Base-by-base conservation (phyloP, 2,113 vertebrate genomes). In the Ceuthmochares aereus region DNA sequence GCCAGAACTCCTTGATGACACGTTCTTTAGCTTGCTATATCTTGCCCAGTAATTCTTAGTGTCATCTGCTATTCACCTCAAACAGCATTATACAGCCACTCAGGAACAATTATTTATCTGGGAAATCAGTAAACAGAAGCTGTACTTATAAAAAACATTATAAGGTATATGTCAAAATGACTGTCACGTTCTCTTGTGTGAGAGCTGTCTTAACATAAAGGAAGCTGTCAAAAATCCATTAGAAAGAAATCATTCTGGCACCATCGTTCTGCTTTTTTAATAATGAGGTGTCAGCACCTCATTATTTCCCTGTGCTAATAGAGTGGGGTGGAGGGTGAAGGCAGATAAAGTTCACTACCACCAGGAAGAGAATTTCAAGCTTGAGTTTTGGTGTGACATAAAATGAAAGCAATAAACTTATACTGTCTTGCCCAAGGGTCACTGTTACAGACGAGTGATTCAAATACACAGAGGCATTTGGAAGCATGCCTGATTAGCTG, bases 101-200 rank as follows among this genome's bases (percentile, higher is more conserved):
- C 70, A 89, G 87, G 91, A 97, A 95, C 96, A 5, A 95, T 94
- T 96, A 86, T 89, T 83, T 96, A 87, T 70, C 58, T 47, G 42
- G 45, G 49, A 97, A 96, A 97, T 97, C 93, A 97, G 90, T 97
- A 97, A 96, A 88, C 45, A 74, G 62, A 93, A 90, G 42, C 30
- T 90, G 81, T 97, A 92, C 96, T 97, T 97, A 97, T 94, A 97
- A 94, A 17, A 49, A 9, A 64, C 18, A 56, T 93, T 96, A 83
- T 91, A 92, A 93, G 40, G 37, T n/a, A 59, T 66, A 86, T 87
- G 69, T 51, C 72, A 97, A 90, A 90, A 93, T 80, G 56, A 87
- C 90, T 93, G 88, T 92, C 72, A 52, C 83, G 68, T 87, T 94
- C 69, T 90, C 73, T 91, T 89, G 45, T 87, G 60, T 77, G 83